These are phyloP conservation scores for Pelvicachromis taeniatus DNA, from an alignment of 2,113 vertebrate species.

Conservation along the genomic window DNA sequence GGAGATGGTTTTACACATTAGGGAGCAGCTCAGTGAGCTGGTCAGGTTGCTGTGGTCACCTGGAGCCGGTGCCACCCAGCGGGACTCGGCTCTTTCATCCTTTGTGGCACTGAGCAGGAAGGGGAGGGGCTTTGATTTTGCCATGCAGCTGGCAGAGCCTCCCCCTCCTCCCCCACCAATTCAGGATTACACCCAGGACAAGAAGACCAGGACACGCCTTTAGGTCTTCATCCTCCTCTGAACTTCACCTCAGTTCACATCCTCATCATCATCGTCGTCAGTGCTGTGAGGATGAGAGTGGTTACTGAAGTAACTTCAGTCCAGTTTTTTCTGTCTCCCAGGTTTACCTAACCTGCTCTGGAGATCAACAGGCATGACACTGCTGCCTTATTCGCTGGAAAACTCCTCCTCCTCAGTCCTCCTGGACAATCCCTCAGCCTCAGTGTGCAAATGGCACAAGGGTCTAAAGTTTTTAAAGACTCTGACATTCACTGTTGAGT, in stretches of 20 bases:
- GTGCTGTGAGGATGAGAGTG: not conserved
- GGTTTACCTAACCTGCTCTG: not conserved
- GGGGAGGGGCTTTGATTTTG: constrained; percentile 44
- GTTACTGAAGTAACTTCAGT: not conserved
- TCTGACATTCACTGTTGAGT: not conserved
- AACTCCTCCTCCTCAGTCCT: not conserved
- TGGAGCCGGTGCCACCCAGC: constrained; percentile 71
- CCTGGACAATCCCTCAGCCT: not conserved
- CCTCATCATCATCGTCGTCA: not conserved
- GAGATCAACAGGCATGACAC: not conserved
- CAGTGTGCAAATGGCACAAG: not conserved
- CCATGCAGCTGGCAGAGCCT: constrained; percentile 70
- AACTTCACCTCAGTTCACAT: constrained; percentile 1
- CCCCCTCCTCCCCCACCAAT: not conserved
- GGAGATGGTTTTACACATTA: constrained; percentile 59
- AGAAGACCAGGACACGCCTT: constrained; percentile 4
- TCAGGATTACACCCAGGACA: not conserved
- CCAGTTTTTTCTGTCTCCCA: not conserved
- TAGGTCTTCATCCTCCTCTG: not conserved
- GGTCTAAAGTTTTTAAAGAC: not conserved
- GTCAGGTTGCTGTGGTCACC: constrained; percentile 75
- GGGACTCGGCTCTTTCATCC: constrained; percentile 71
- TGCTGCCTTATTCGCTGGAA: not conserved
- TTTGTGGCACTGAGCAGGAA: constrained; percentile 59
- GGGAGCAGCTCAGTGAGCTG: constrained; percentile 43